Base-by-base conservation (phyloP, 2,888 invertebrate species). In the Apamea monoglypha region DNA sequence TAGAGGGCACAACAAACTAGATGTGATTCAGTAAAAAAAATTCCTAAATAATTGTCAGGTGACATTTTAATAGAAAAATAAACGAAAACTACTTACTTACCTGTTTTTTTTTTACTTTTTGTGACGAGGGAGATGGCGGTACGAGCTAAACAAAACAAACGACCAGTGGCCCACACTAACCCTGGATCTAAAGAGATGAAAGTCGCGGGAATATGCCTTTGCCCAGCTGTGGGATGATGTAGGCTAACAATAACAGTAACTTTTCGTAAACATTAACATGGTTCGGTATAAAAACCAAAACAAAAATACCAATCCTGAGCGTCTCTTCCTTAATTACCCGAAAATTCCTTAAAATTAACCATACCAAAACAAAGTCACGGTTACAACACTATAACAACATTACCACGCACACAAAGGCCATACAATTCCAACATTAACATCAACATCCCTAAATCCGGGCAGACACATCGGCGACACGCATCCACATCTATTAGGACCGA, bases 401-500 rank as follows among this genome's bases (percentile, higher is more conserved):
- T 71, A 64, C 21, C 29, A 68, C 44, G 36, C 66, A 53, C 63
- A 66, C 69, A 75, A 74, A 44, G 12, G 47, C 85, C 70, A 25
- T 59, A 80, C 74, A 73, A 73, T 69, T 69, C 74, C 61, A 56
- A 75, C 25, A 67, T 67, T 69, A 56, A 72, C 25, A 71, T 32
- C 76, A 78, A 63, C 80, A 89, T 89, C 85, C 70, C 76, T 53
- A 87, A 84, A 82, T 72, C 90, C 77, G 74, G 63, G 61, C 82
- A 89, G 89, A 89, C 89, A 81, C 74, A 81, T 77, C 76, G 89
- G 80, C 90, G 89, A 89, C 90, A 89, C 90, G 89, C 88, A 89
- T 87, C 77, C 81, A 82, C 77, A 74, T 76, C 76, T 80, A 90
- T 89, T 88, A 87, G 68, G 80, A 79, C 82, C 70, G 66, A 77